A percentile compares a stretch with the other conserved stretches of the same genome.
These are phyloP conservation scores for Heliconius hortense DNA, from an alignment of 2,888 invertebrate genomes.

Conservation along the genomic window DNA sequence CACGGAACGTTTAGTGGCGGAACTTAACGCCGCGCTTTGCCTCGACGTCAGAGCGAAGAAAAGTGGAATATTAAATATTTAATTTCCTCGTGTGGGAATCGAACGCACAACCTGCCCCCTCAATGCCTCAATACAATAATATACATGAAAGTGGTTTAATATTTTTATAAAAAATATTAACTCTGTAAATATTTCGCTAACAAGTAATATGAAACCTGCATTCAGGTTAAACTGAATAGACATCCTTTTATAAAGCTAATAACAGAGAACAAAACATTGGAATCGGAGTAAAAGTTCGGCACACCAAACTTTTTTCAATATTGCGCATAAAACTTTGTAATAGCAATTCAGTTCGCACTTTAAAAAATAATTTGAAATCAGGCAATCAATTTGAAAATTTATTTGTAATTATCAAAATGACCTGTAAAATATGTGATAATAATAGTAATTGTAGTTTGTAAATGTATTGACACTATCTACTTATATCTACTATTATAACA, in stretches of 20 bases:
- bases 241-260: neutral
- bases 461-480: too few species aligned
- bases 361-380: slow-evolving; percentile 10
- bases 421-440: neutral
- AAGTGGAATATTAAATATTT: too few species aligned
- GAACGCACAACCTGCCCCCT: too few species aligned
- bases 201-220: neutral
- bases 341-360: slow-evolving; percentile 7
- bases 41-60: neutral
- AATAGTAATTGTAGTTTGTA: neutral
- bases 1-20: neutral
- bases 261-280: slow-evolving; percentile 9
- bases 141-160: too few species aligned
- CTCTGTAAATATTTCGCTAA: too few species aligned
- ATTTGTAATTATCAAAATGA: neutral
- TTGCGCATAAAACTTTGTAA: slow-evolving; percentile 6
- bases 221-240: neutral
- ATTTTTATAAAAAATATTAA: too few species aligned
- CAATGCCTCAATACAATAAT: too few species aligned
- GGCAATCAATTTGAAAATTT: neutral
- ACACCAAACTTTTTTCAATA: slow-evolving; percentile 8
- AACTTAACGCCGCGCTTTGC: neutral
- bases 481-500: too few species aligned
- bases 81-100: too few species aligned
- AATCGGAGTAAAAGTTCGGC: slow-evolving; percentile 1